Conservation (phyloP, 2,113 vertebrate genomes). For the Datnioides undecimradiatus region DNA sequence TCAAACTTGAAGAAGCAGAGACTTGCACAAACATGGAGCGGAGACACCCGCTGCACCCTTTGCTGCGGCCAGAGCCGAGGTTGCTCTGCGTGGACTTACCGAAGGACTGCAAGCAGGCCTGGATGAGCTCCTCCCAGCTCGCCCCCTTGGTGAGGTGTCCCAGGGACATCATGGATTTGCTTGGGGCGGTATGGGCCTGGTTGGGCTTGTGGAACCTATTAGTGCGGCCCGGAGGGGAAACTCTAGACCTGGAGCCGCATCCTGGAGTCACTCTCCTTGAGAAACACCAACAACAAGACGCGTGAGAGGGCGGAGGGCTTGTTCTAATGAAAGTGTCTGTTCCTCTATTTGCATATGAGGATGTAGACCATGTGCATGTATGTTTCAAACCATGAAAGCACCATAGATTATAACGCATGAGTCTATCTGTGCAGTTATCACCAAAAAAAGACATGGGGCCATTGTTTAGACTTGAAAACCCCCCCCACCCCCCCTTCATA, state of each 20-base stretch:
- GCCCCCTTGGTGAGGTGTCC: conserved; percentile 92
- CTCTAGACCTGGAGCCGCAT: conserved; percentile 85
- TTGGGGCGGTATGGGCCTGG: conserved; percentile 82
- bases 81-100: conserved; percentile 84
- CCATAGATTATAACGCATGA: neutral
- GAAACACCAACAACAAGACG: conserved; percentile 47
- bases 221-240: conserved; percentile 86
- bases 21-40: neutral
- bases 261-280: conserved; percentile 85
- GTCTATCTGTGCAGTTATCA: neutral
- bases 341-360: conserved; percentile 22
- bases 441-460: conserved; percentile 2
- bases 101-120: conserved; percentile 93
- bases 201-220: conserved; percentile 83
- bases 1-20: neutral
- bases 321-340: conserved; percentile 20
- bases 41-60: neutral
- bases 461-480: conserved; percentile 45
- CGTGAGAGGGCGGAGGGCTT: conserved; percentile 34
- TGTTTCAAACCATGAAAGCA: conserved; percentile 5
- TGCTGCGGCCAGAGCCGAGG: neutral
- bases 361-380: neutral
- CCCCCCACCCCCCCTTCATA: conserved; percentile 12
- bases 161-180: conserved; percentile 86
- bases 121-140: conserved; percentile 94